Base-by-base conservation (phyloP, 2,888 invertebrate species). In the Latheticus oryzae region DNA sequence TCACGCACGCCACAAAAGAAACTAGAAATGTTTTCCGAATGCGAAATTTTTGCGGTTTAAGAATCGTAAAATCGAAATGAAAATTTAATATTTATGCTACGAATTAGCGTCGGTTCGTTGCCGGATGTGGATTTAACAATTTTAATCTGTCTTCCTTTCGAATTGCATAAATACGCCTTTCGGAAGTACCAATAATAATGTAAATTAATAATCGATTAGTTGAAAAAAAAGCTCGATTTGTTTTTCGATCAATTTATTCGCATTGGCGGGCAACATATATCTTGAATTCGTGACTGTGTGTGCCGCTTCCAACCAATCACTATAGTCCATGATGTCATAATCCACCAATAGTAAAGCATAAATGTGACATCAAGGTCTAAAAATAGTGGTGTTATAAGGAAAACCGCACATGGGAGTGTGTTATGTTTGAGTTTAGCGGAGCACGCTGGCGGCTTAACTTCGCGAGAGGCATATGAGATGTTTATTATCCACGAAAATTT, bases 351-450 rank as follows among this genome's bases (percentile, higher is more conserved):
- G 58, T 4, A 28, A 2, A 2, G 24, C 32, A 16, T 16, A 8
- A 37, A 64, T 61, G 62, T 78, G 76, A 76, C 75, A 75, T 76
- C 74, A 76, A 65, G 66, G 60, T 68, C 71, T 76, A 76, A 76
- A 76, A 75, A 75, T 74, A 75, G 72, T 70, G 55, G 67, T 67
- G 71, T 75, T 74, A 75, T 74, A 75, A 73, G 63, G 68, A 69
- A 71, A 68, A 67, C 68, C 70, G 71, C 71, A 69, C 68, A 71
- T 70, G 71, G 72, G 73, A 68, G 73, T 72, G 72, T 71, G 69
- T 71, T 67, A 72, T 72, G 73, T 74, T 76, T 74, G 76, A 76
- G 76, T 76, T 73, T 72, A 72, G 75, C 73, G 68, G 69, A 70
- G 70, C 71, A 69, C 67, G 68, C 73, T 73, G 73, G 71, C 72